Percentiles rank a stretch among this genome's conserved stretches.
Evolutionary conservation across 2,888 invertebrate genomes (phyloP).

Genomic region (Drosophila testacea): DNA sequence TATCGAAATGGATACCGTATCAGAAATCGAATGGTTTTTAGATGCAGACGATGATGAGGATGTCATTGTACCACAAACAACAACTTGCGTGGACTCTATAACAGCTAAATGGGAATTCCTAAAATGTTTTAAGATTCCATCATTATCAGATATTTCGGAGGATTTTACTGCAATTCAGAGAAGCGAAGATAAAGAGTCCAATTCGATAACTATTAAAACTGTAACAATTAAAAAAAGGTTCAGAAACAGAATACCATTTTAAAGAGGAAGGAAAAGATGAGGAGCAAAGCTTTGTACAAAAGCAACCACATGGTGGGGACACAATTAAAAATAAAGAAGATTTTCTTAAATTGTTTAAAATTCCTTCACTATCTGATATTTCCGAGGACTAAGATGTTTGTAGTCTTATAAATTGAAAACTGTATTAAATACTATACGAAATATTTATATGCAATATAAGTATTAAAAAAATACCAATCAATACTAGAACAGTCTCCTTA

Average conservation of each 20-base stretch:
- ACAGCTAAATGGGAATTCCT: conserved; percentile 36
- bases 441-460: not conserved
- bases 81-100: conserved; percentile 21
- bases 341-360: conserved; percentile 6
- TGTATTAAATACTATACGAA: not conserved
- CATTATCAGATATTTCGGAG: conserved; percentile 42
- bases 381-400: not conserved
- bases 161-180: conserved; percentile 7
- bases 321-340: conserved; percentile 10
- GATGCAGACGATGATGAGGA: conserved; percentile 23
- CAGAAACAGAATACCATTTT: not conserved
- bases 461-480: not conserved
- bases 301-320: not conserved
- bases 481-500: no score
- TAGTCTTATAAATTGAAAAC: not conserved
- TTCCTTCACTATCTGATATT: conserved; percentile 20
- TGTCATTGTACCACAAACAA: not conserved
- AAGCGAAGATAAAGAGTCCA: not conserved
- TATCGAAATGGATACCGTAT: not conserved
- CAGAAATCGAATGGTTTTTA: conserved; percentile 10
- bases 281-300: not conserved
- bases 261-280: not conserved
- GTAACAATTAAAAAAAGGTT: not conserved
- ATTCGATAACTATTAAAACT: no score
- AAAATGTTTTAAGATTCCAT: conserved; percentile 36